These are phyloP conservation scores for Darevskia mixta DNA, from an alignment of 2,797 vertebrate genomes.

Conservation along the genomic window DNA sequence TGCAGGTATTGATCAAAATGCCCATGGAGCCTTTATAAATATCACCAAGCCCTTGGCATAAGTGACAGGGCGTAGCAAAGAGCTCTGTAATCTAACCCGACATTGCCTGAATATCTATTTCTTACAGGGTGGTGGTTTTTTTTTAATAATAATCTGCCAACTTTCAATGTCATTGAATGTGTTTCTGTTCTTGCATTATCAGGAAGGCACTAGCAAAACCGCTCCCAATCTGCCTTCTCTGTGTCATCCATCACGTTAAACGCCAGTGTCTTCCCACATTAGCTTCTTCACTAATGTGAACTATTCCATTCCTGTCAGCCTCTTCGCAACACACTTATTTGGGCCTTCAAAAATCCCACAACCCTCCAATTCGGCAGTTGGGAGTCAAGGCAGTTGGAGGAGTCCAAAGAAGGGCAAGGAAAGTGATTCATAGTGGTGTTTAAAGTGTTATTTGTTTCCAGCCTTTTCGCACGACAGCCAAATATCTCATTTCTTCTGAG, in stretches of 20 bases:
- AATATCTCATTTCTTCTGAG: background rate
- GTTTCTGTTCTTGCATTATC: slow-evolving; percentile 27
- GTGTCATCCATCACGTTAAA: slow-evolving; percentile 32
- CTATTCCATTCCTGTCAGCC: slow-evolving; percentile 22
- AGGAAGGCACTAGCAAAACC: background rate
- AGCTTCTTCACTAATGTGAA: slow-evolving; percentile 33
- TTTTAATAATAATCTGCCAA: background rate
- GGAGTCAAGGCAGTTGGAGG: background rate
- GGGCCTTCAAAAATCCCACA: background rate
- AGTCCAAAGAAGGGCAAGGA: slow-evolving; percentile 7
- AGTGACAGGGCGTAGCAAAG: background rate
- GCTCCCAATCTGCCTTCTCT: slow-evolving; percentile 16
- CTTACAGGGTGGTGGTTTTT: background rate
- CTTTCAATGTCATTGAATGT: slow-evolving; percentile 12
- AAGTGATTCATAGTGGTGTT: background rate
- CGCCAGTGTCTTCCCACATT: slow-evolving; percentile 5
- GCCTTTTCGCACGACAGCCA: background rate
- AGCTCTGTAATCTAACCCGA: background rate
- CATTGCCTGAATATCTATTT: background rate
- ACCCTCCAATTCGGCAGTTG: background rate
- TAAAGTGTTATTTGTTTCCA: background rate
- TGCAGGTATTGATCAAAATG: background rate
- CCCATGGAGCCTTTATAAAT: background rate
- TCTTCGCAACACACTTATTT: slow-evolving; percentile 12
- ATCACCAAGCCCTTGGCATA: background rate